Evolutionary conservation across 2,888 invertebrate genomes (phyloP).

Genomic region (Drosophila nr. fundita): DNA sequence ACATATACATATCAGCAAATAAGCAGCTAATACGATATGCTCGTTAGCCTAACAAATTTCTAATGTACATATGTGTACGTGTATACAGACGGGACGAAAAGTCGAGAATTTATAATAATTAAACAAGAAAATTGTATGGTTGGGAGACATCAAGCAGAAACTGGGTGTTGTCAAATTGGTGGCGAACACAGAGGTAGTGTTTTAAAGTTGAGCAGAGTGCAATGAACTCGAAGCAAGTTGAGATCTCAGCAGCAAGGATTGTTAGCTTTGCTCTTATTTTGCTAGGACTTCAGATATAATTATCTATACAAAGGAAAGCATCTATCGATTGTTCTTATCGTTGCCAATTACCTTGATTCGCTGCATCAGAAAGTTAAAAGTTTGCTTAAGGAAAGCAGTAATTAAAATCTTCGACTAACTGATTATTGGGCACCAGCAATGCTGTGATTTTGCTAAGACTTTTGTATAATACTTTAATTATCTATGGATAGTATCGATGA

Average conservation of each 20-base stretch:
- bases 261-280: neutral
- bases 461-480: neutral
- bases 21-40: conserved; percentile 54
- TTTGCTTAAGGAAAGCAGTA: neutral
- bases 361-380: neutral
- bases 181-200: conserved; percentile 2
- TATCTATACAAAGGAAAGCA: neutral
- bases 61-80: conserved; percentile 6
- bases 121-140: conserved; percentile 27
- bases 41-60: conserved; percentile 6
- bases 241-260: neutral
- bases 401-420: neutral
- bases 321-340: neutral
- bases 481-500: neutral
- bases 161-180: neutral
- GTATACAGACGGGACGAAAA: conserved; percentile 3
- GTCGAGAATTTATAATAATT: conserved; percentile 40
- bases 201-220: conserved; percentile 12
- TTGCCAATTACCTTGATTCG: neutral
- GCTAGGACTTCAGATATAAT: neutral
- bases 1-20: conserved; percentile 58
- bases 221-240: conserved; percentile 9
- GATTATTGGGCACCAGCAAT: neutral
- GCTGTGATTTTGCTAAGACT: neutral
- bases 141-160: conserved; percentile 13